Evolutionary conservation across 2,113 vertebrate species (phyloP), one percentile per base, ranked within the genome.

Genomic region (Cercopithecus mona): DNA sequence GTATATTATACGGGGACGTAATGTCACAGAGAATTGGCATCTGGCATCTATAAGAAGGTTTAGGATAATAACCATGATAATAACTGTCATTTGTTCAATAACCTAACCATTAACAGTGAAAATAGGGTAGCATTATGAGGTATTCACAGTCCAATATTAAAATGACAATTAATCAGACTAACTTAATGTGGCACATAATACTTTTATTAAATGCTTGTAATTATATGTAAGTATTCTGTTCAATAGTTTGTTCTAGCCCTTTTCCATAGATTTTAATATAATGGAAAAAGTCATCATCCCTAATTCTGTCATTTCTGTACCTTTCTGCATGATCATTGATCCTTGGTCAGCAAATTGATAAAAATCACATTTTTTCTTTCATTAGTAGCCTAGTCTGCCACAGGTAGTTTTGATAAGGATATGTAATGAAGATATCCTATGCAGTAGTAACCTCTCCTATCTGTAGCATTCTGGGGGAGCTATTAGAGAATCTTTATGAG

Each of bases 211-310:
- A 68, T 93, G 18, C 61, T 92, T 80, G 1, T 68, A 90, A 64
- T 86, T 93, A 38, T 68, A 80, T 16, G 11, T 94, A 30, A 50
- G 6, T 90, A 43, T 82, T 59, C 73, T 79, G 17, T 66, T 92
- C 35, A 94, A 32, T 84, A 90, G 30, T 90, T 88, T 59, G 35
- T 30, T 57, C 40, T 88, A 40, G 0, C 13, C 8, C 12, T 68
- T 93, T 96, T 91, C 72, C 5, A 73, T 50, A 86, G 8, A 88
- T 94, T 88, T 95, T 86, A 84, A 57, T n/a, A 52, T 68, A 86
- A 82, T 93, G 64, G 30, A 13, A 57, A 59, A 95, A 52, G 32
- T n/a, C 14, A 40, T 73, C 17, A 68, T 25, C 16, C 11, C 22
- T 79, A 88, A 72, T 88, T 93, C 27, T 94, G 32, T 88, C 5